These are phyloP conservation scores for Vicugna pacos DNA, from an alignment of 2,113 vertebrate genomes.

Conservation along the genomic window DNA sequence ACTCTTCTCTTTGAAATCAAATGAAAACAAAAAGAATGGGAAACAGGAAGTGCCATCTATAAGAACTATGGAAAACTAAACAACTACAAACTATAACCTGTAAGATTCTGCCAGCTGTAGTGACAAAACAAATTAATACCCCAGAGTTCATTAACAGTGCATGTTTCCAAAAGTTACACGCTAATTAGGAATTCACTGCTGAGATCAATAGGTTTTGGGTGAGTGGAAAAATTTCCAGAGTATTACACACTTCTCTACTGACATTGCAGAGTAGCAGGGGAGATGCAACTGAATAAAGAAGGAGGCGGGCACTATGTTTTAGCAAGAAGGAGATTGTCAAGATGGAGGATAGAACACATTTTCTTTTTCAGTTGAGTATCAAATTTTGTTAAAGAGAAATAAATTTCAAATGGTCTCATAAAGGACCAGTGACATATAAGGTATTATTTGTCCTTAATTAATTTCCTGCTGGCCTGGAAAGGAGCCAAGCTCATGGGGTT, in stretches of 20 bases:
- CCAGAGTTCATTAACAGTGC: rapidly evolving
- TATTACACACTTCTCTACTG: not conserved
- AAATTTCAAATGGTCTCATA: not conserved
- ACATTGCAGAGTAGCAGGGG: not conserved
- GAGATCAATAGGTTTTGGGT: not conserved
- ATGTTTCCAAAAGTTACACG: not conserved
- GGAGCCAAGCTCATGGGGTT: not conserved
- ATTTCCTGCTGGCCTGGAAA: not conserved
- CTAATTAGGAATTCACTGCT: not conserved
- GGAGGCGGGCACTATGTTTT: not conserved
- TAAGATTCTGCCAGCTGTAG: not conserved
- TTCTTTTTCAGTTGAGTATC: not conserved
- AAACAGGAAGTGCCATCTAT: not conserved
- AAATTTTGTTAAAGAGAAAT: not conserved
- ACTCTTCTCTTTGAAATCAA: not conserved
- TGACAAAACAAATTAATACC: not conserved
- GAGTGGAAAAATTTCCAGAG: not conserved
- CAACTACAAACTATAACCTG: not conserved
- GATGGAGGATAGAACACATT: not conserved
- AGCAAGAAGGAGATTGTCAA: not conserved
- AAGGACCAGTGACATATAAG: not conserved
- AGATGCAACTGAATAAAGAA: not conserved
- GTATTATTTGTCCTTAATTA: not conserved
- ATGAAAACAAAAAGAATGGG: not conserved
- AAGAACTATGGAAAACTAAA: not conserved